Evolutionary conservation across 2,113 vertebrate genomes (phyloP), one percentile per base, ranked within the genome.

Genomic region (Chauna torquata): DNA sequence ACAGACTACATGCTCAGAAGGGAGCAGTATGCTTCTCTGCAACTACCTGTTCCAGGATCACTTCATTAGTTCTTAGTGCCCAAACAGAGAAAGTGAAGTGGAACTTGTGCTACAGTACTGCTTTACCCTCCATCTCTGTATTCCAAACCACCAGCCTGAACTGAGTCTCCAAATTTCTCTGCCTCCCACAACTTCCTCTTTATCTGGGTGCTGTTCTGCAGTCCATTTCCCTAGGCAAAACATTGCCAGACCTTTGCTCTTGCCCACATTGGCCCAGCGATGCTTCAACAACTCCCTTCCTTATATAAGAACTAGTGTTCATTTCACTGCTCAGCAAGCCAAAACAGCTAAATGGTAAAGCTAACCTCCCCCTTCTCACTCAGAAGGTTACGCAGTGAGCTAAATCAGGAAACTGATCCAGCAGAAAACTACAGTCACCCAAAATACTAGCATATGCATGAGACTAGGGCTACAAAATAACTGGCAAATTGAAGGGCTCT

Each of bases 391-490:
- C 2, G 11, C 49, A 62, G n/a, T 4, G 45, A 89, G 27, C 49
- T 86, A 83, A 55, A 65, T 5, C 34, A 74, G 84, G 72, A 58
- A 86, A 91, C 0, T 0, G 16, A 95, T 13, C 22, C 83, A 72
- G 44, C 54, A 69, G 6, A 77, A 74, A 32, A 25, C 49, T 40
- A 45, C 3, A 17, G 32, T n/a, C 82, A 80, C 34, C 32, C 52
- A 74, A 40, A 82, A 52, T 16, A 57, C 5, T 4, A 52, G 25
- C 1, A 49, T 0, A 1, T 16, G 17, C 44, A 30, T 4, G 8
- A 86, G 12, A 66, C 38, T 9, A 42, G 12, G 18, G 36, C 12
- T 84, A 74, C 7, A 8, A 62, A 86, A 82, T 8, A 82, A 1
- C 59, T 0, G 50, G 52, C 2, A 65, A 44, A 79, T 8, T 4